Percentiles rank a stretch among this genome's conserved stretches.
phyloP scores from a whole-genome alignment of 2,797 vertebrate species.

The Phylloscopus collybita region DNA sequence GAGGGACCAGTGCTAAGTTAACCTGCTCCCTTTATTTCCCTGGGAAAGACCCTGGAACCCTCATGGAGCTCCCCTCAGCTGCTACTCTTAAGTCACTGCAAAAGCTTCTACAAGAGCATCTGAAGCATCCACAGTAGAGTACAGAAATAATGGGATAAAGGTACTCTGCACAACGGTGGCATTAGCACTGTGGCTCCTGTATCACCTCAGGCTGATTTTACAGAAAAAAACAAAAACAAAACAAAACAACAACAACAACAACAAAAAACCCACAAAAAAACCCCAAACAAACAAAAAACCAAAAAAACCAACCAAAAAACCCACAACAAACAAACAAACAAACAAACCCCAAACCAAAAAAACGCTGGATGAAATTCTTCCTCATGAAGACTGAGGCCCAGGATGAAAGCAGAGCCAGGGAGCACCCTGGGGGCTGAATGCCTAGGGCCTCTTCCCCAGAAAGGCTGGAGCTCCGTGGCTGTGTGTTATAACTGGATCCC shows the following conservation, averaged over 20 bases:
- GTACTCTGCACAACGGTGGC: no score
- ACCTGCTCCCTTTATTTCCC: not conserved
- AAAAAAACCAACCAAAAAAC: no score
- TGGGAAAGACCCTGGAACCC: not conserved
- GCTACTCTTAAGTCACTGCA: not conserved
- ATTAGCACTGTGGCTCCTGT: not conserved
- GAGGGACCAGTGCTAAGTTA: not conserved
- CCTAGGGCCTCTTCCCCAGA: not conserved
- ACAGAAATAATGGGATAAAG: not conserved
- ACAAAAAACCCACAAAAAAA: no score
- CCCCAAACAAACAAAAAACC: no score
- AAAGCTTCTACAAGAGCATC: not conserved
- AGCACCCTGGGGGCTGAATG: not conserved
- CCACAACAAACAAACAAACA: no score
- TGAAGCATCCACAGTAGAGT: not conserved
- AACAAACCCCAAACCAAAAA: no score
- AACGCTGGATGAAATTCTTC: not conserved
- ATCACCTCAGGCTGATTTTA: not conserved
- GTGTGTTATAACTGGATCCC: not conserved
- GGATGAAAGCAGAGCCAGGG: not conserved
- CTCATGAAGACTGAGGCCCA: not conserved
- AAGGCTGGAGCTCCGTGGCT: not conserved
- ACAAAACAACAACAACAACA: no score
- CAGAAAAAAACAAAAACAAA: not conserved
- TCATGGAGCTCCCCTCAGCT: not conserved